Conservation (phyloP, 2,888 invertebrate genomes). For the Thalpophila matura region DNA sequence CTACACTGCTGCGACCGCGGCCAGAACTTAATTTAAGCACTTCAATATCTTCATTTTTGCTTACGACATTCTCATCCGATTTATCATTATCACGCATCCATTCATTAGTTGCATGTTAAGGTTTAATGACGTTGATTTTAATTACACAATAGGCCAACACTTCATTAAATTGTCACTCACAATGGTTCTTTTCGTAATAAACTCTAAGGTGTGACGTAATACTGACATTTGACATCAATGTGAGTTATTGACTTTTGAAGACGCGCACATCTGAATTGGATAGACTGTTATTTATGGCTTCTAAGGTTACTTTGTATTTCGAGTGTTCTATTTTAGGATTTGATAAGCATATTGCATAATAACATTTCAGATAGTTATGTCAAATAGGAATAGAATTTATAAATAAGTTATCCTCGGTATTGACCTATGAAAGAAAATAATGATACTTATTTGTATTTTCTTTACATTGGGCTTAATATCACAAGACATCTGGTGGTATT, state of each 20-base stretch:
- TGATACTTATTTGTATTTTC: no score
- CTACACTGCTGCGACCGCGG: conserved; percentile 31
- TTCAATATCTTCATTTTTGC: conserved; percentile 71
- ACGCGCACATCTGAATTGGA: conserved; percentile 53
- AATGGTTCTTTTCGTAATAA: conserved; percentile 76
- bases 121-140: conserved; percentile 83
- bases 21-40: conserved; percentile 64
- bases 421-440: no score
- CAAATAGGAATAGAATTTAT: no score
- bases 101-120: conserved; percentile 79
- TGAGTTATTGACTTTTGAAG: conserved; percentile 73
- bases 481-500: not conserved
- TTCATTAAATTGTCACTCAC: conserved; percentile 89
- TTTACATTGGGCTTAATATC: no score
- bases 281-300: conserved; percentile 44
- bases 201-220: conserved; percentile 69
- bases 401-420: no score
- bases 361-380: no score
- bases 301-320: conserved; percentile 41
- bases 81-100: conserved; percentile 79
- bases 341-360: not conserved
- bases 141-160: conserved; percentile 85
- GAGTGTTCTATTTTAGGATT: conserved; percentile 32
- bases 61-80: conserved; percentile 70
- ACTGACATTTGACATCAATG: conserved; percentile 67